Evolutionary conservation across 2,113 vertebrate species (phyloP).

Genomic region (Seriola quinqueradiata): DNA sequence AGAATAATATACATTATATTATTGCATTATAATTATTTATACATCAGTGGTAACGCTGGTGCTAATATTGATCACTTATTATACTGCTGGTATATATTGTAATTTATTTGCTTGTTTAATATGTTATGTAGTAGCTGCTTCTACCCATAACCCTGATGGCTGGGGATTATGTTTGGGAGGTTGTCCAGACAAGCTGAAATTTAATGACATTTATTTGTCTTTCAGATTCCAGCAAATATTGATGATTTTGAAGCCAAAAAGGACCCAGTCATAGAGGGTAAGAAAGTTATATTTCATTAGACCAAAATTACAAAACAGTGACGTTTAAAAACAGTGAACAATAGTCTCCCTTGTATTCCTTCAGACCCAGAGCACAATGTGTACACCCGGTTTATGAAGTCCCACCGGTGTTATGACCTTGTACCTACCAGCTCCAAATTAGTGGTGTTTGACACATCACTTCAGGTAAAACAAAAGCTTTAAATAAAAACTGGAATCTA

Average conservation of each 20-base stretch:
- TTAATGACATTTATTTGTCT: slow-evolving; percentile 38
- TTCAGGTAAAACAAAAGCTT: slow-evolving; percentile 86
- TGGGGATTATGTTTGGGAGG: not conserved
- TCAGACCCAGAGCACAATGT: slow-evolving; percentile 88
- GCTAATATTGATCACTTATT: too few species aligned
- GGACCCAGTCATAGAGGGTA: slow-evolving; percentile 79
- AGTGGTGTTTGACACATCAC: slow-evolving; percentile 97
- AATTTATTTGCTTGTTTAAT: not conserved
- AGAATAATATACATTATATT: too few species aligned
- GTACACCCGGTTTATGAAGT: slow-evolving; percentile 97
- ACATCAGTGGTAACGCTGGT: too few species aligned
- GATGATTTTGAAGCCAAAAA: slow-evolving; percentile 85
- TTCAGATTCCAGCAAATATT: slow-evolving; percentile 79
- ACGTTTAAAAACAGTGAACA: not conserved
- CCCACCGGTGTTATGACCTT: slow-evolving; percentile 96
- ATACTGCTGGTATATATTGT: not conserved
- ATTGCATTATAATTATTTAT: too few species aligned
- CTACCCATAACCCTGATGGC: not conserved
- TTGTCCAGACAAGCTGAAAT: not conserved
- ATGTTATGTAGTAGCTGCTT: not conserved
- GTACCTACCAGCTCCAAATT: slow-evolving; percentile 98
- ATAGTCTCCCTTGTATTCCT: not conserved
- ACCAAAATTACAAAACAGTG: not conserved
- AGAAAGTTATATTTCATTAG: not conserved
- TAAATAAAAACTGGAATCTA: not conserved